Conservation (phyloP, 2,888 invertebrate species). For the Lysandra bellargus region DNA sequence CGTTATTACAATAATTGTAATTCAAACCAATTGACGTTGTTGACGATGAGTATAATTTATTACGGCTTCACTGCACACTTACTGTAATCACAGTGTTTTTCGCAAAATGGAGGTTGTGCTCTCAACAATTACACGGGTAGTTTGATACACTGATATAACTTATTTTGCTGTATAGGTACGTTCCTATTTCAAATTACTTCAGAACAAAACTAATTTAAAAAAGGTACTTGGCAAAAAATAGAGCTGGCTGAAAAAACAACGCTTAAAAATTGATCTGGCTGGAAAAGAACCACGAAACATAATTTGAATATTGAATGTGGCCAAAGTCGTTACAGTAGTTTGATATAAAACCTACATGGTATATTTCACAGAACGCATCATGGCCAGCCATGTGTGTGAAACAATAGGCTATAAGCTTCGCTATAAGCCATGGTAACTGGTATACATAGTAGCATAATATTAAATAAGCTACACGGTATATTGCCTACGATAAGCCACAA, state of each 20-base stretch:
- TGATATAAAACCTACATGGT: background rate
- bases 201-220: background rate
- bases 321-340: background rate
- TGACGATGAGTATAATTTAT: constrained; percentile 12
- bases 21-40: background rate
- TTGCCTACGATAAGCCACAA: background rate
- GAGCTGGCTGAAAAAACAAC: background rate
- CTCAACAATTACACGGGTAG: constrained; percentile 25
- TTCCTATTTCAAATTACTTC: background rate
- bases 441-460: background rate
- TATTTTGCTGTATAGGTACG: background rate
- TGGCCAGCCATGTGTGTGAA: background rate
- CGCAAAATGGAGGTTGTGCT: constrained; percentile 28
- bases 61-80: constrained; percentile 3
- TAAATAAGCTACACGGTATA: background rate
- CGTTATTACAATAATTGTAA: constrained; percentile 4
- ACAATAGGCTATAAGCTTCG: background rate
- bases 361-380: background rate
- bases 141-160: background rate
- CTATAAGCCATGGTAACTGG: background rate
- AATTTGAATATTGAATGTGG: background rate
- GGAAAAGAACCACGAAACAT: background rate
- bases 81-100: constrained; percentile 26
- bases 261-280: background rate
- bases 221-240: background rate